phyloP scores from a whole-genome alignment of 1,140 invertebrate species.

The Gryon sp. region DNA sequence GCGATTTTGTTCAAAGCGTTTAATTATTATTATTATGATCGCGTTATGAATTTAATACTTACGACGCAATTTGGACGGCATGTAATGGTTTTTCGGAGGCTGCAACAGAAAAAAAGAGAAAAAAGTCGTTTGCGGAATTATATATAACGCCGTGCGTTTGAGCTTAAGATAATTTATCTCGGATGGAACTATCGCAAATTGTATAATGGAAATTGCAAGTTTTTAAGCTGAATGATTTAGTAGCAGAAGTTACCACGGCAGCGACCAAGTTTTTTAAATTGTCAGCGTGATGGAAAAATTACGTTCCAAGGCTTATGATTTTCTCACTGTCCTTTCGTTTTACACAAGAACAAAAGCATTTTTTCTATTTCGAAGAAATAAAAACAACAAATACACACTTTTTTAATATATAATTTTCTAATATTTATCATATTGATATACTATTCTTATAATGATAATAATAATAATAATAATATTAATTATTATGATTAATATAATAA shows the following conservation, averaged over 20 bases:
- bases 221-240: conserved; percentile 16
- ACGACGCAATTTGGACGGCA: conserved; percentile 33
- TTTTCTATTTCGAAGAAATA: too few relatives aligned
- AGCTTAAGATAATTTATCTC: conserved; percentile 23
- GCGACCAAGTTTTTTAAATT: conserved; percentile 2
- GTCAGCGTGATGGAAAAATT: conserved; percentile 2
- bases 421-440: too few relatives aligned
- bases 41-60: conserved; percentile 34
- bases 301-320: not conserved
- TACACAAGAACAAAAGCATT: not conserved
- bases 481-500: too few relatives aligned
- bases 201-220: conserved; percentile 25
- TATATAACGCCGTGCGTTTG: conserved; percentile 13
- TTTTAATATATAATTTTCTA: too few relatives aligned
- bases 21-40: conserved; percentile 14
- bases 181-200: conserved; percentile 16
- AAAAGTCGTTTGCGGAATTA: conserved; percentile 19
- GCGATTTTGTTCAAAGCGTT: not conserved
- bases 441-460: too few relatives aligned
- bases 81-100: conserved; percentile 33
- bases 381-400: too few relatives aligned
- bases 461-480: too few relatives aligned
- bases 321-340: conserved; percentile 4
- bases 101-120: conserved; percentile 46
- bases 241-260: not conserved